Evolutionary conservation across 2,113 vertebrate species (phyloP), one percentile per base, ranked within the genome.

Genomic region (Neodon shergylaensis): DNA sequence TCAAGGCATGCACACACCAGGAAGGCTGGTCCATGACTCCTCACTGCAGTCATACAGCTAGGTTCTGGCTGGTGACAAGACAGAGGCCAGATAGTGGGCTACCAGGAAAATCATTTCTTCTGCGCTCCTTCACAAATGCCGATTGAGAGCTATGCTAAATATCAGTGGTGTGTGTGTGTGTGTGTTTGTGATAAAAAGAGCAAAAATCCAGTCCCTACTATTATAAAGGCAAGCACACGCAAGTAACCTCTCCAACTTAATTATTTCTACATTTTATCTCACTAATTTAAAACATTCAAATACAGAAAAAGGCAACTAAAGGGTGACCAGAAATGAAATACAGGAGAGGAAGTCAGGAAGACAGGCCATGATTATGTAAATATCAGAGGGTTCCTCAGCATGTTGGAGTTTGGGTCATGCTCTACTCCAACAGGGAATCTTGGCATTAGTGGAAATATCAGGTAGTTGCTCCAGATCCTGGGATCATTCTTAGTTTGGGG

Each of bases 271-370:
- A 81, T 81, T 87, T 87, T 54, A 87, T 88, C 88, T 88, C n/a
- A 76, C 42, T 72, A 22, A 82, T 28, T 88, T 58, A 96, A 82
- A 22, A 85, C 83, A 92, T 72, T 97, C 44, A 22, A 77, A 44
- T 21, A 26, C 13, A 83, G 66, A 61, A 90, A 76, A 74, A 4
- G 16, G 42, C 63, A 95, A 91, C 77, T 28, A 88, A 81, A 90
- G 14, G 5, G 83, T 77, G 5, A 73, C 28, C 22, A 31, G 72
- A 94, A 94, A 42, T 31, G n/a, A 86, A 93, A 49, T 8, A 3
- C 9, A 28, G 26, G 22, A 39, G 12, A 65, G 72, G 14, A 90
- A 90, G 36, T 66, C 47, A 49, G 49, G 91, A 90, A 90, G 33
- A 72, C 10, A 17, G 33, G 47, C 0, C 77, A 78, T 44, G 36